These are phyloP conservation scores for Diceros bicornis DNA, from an alignment of 2,797 vertebrate species.

Conservation along the genomic window DNA sequence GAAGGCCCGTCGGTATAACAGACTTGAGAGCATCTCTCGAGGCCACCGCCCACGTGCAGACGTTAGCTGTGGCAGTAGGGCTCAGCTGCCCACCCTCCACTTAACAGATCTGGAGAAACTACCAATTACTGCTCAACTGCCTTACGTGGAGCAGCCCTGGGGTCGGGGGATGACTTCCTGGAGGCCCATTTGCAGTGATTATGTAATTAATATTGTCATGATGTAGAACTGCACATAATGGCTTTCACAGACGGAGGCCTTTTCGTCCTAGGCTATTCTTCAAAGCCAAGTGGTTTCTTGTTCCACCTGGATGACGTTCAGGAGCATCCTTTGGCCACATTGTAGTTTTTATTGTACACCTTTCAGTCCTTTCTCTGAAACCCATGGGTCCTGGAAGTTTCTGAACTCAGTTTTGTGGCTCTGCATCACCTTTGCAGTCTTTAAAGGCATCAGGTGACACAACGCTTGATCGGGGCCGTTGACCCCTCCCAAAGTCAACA, in stretches of 20 bases:
- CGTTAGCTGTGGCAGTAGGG: neutral
- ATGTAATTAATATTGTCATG: slow-evolving; percentile 69
- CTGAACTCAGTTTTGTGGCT: neutral
- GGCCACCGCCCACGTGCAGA: neutral
- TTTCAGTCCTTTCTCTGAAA: slow-evolving; percentile 42
- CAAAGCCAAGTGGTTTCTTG: neutral
- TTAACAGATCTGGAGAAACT: slow-evolving; percentile 61
- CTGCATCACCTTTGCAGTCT: neutral
- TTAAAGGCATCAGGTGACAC: slow-evolving; percentile 1
- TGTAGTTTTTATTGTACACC: neutral
- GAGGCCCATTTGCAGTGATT: slow-evolving; percentile 66
- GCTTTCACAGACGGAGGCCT: slow-evolving; percentile 56
- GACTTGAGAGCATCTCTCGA: neutral
- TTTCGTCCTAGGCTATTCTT: slow-evolving; percentile 62
- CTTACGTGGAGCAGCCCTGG: neutral
- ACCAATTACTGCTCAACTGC: slow-evolving; percentile 64
- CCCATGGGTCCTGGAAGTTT: neutral
- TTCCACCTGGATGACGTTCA: neutral
- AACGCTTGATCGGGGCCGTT: neutral
- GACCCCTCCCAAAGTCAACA: slow-evolving; percentile 64
- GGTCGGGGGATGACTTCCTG: slow-evolving; percentile 59
- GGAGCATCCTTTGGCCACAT: neutral
- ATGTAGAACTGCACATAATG: slow-evolving; percentile 47
- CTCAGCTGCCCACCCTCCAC: neutral
- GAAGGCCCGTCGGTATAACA: neutral